Evolutionary conservation across 2,113 vertebrate species (phyloP), one percentile per base, ranked within the genome.

Genomic region (Phocoena sinus): DNA sequence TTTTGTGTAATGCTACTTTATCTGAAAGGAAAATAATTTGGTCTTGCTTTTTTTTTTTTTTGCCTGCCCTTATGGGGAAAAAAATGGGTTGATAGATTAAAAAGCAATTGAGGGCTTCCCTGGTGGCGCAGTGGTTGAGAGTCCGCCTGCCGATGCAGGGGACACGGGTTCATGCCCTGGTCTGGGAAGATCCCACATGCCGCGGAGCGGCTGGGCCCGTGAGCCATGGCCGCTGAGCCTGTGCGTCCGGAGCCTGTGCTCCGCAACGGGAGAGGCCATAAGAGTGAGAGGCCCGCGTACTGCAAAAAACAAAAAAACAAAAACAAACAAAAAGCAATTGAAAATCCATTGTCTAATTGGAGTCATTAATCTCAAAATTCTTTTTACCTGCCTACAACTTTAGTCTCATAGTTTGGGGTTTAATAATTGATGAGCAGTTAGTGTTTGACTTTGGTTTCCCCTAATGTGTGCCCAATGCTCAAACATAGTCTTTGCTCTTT

Each of bases 321-420:
- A 44, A 44, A 44, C 8, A 44, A 44, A 44, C 8, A 18, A 58
- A 91, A 91, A 71, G 89, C 28, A 89, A 81, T 15, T 70, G 25
- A 53, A 74, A 94, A 70, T 25, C 11, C 25, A 63, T 47, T 89
- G 20, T 70, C 67, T 81, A 62, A 47, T 56, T 10, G 90, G 80
- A 81, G 36, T 92, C 23, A 67, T 80, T 86, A 89, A 70, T 11
- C 18, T 63, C 63, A 33, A 33, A 56, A 77, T 82, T 80, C 2
- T 92, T 94, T 94, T 68, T 36, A 83, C 6, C 68, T 93, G 44
- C 62, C 38, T 93, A 33, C 8, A 71, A 88, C 26, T 91, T 97
- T 74, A 92, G 47, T 90, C 74, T 96, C 56, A 56, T 95, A 74
- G 11, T 53, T 68, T 67, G 15, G 15, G 15, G 33, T 71, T 89